Evolutionary conservation across 2,113 vertebrate species (phyloP).

Genomic region (Mystacornis crossleyi): DNA sequence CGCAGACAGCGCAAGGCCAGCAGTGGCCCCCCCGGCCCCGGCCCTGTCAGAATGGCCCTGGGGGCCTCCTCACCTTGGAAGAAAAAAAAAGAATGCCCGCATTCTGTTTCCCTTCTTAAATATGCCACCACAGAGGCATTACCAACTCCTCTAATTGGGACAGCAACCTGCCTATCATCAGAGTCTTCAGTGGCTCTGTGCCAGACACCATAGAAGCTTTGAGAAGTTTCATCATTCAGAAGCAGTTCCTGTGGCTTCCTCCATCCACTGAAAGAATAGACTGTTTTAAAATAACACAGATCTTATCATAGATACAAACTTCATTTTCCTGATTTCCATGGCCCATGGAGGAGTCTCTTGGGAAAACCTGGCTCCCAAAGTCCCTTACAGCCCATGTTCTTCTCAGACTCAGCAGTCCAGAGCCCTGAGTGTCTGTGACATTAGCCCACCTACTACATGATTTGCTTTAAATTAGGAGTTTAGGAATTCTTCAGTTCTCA

Average conservation of each 20-base stretch:
- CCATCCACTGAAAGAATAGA: neutral
- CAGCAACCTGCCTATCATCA: neutral
- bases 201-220: rapidly evolving
- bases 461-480: neutral
- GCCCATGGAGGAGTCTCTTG: neutral
- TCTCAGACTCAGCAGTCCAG: neutral
- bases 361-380: neutral
- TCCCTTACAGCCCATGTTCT: neutral
- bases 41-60: rapidly evolving
- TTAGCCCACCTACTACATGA: neutral
- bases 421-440: neutral
- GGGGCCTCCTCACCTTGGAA: rapidly evolving
- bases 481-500: neutral
- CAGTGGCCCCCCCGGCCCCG: rapidly evolving
- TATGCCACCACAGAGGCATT: neutral
- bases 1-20: rapidly evolving
- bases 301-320: neutral
- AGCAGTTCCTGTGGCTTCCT: neutral
- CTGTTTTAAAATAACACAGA: neutral
- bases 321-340: rapidly evolving
- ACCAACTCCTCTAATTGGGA: neutral
- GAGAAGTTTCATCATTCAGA: neutral
- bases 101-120: neutral
- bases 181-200: neutral
- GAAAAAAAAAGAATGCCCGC: neutral